A percentile compares a stretch with the other conserved stretches of the same genome.
These are phyloP conservation scores for Pimpla rufipes DNA, from an alignment of 2,888 invertebrate species.

Conservation along the genomic window DNA sequence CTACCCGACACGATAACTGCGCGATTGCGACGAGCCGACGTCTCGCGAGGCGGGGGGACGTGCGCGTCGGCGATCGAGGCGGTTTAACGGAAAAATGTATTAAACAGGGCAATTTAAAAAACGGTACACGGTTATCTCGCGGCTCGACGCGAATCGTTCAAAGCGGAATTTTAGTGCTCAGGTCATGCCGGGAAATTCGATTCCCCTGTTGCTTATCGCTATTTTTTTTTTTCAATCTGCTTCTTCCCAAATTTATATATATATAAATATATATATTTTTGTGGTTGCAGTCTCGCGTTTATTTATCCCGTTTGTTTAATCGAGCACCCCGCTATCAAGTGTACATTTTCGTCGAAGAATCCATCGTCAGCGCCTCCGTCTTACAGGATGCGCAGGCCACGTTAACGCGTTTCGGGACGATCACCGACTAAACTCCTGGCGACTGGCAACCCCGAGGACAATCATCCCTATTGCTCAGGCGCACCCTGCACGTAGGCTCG, in stretches of 20 bases:
- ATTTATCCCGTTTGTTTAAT: conserved; percentile 5
- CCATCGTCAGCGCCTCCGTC: conserved; percentile 76
- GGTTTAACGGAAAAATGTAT: background rate
- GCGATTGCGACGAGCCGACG: conserved; percentile 10
- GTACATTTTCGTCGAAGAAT: conserved; percentile 74
- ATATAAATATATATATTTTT: background rate
- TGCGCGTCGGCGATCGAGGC: background rate
- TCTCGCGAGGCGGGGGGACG: background rate
- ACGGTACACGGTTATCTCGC: background rate
- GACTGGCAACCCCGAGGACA: conserved; percentile 78
- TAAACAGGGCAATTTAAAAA: background rate
- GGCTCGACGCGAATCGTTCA: background rate
- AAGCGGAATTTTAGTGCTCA: conserved; percentile 17
- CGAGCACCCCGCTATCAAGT: conserved; percentile 76
- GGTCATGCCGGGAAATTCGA: conserved; percentile 44
- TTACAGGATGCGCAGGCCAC: conserved; percentile 71
- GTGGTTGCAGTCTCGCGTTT: background rate
- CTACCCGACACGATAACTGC: conserved; percentile 55
- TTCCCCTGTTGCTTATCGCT: conserved; percentile 20
- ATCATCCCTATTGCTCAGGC: conserved; percentile 71
- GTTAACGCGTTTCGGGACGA: conserved; percentile 81
- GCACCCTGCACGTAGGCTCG: conserved; percentile 62
- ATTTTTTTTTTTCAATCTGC: background rate
- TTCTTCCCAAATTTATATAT: conserved; percentile 5
- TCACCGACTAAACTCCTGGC: conserved; percentile 82